phyloP scores from a whole-genome alignment of 2,888 invertebrate genomes.

The Lampropteryx suffumata region DNA sequence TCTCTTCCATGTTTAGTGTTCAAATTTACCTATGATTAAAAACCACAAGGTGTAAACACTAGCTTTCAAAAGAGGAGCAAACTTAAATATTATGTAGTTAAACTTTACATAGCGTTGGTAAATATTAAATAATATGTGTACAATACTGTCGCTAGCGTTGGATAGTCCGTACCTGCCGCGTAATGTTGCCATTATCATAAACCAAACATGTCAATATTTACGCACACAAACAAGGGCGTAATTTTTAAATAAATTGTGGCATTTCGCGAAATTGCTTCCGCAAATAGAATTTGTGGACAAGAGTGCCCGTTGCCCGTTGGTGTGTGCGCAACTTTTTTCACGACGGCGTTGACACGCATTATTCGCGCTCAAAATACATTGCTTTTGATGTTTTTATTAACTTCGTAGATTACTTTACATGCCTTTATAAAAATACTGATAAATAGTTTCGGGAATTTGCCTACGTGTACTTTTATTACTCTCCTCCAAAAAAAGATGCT shows the following conservation, averaged over 20 bases:
- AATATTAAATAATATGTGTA: slow-evolving; percentile 82
- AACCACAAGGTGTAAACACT: slow-evolving; percentile 72
- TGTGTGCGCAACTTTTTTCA: slow-evolving; percentile 74
- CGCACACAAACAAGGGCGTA: slow-evolving; percentile 81
- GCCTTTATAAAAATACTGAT: too few species aligned
- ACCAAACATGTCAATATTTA: slow-evolving; percentile 83
- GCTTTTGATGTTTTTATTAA: background rate
- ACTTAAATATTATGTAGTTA: slow-evolving; percentile 79
- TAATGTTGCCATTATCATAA: slow-evolving; percentile 83
- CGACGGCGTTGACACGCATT: slow-evolving; percentile 46
- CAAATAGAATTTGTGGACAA: slow-evolving; percentile 77
- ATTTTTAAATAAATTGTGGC: slow-evolving; percentile 84
- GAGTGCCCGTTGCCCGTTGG: slow-evolving; percentile 61
- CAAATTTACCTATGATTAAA: slow-evolving; percentile 79
- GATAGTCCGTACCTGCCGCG: slow-evolving; percentile 62
- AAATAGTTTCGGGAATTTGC: too few species aligned
- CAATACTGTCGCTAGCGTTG: slow-evolving; percentile 74
- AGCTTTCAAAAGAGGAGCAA: slow-evolving; percentile 78
- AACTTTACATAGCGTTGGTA: slow-evolving; percentile 77
- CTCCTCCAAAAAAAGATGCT: too few species aligned
- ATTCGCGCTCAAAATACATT: slow-evolving; percentile 11
- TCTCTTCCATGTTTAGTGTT: slow-evolving; percentile 58
- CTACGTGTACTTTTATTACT: too few species aligned
- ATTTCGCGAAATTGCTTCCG: slow-evolving; percentile 81
- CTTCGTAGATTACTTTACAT: too few species aligned